A percentile compares a stretch with the other conserved stretches of the same genome.
Evolutionary conservation across 2,113 vertebrate species (phyloP).

Genomic region (Orthonyx spaldingii): DNA sequence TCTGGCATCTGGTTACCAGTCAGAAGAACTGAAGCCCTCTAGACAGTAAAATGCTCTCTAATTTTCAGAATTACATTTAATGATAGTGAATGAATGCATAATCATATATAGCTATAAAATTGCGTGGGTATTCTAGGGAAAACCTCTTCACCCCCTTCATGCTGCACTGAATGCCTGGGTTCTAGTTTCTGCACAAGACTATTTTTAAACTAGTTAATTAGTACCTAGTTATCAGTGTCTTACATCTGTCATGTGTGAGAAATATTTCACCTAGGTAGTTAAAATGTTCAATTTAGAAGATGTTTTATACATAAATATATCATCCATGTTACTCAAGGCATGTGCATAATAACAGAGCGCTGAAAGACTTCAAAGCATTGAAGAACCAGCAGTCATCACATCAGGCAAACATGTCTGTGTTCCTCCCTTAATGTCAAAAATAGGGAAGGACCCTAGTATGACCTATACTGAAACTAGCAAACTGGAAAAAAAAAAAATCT

Average conservation of each 20-base stretch:
- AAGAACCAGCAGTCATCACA: background rate
- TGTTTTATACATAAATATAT: background rate
- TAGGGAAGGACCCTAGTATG: background rate
- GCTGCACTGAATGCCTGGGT: background rate
- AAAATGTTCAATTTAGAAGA: background rate
- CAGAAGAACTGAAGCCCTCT: background rate
- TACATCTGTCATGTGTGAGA: background rate
- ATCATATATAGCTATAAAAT: background rate
- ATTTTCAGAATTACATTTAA: background rate
- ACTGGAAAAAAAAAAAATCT: background rate
- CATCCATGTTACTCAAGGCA: background rate
- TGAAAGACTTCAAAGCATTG: background rate
- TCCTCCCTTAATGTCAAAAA: background rate
- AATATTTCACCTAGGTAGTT: background rate
- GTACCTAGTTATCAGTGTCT: background rate
- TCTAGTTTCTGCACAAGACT: background rate
- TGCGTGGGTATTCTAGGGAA: background rate
- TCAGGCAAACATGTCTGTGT: background rate
- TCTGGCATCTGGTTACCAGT: background rate
- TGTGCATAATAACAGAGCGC: background rate
- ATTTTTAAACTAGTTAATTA: background rate
- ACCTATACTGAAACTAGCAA: background rate
- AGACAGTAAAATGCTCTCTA: background rate
- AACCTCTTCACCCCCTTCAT: background rate
- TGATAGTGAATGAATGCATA: background rate